Percentiles rank a stretch among this genome's conserved stretches.
Evolutionary conservation across 2,888 invertebrate species (phyloP).

Genomic region (Phytoseiulus persimilis): DNA sequence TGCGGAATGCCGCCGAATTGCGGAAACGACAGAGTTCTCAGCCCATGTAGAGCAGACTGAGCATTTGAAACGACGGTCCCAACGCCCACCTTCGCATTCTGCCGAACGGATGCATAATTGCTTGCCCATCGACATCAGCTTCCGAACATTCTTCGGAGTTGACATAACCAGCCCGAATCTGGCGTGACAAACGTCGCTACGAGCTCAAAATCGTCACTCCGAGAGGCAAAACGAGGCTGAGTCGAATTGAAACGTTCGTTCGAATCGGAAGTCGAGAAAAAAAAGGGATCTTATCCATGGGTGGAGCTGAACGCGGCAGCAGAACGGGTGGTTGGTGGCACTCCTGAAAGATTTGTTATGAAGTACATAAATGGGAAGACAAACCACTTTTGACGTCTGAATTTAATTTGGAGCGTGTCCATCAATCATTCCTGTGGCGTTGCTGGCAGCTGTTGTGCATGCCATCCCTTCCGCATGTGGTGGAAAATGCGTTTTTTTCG

Average conservation of each 20-base stretch:
- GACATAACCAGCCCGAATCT: background rate
- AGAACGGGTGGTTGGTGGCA: no score
- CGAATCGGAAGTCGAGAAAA: no score
- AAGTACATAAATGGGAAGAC: no score
- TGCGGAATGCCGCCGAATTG: background rate
- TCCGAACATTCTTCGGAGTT: background rate
- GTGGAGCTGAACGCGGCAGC: no score
- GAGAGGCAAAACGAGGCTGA: no score
- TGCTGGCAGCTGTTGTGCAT: background rate
- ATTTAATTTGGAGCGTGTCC: no score
- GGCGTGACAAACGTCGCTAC: no score
- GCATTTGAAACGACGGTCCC: background rate
- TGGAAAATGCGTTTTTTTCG: background rate
- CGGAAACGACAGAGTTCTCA: background rate
- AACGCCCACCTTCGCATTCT: background rate
- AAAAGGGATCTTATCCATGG: no score
- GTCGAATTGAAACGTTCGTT: no score
- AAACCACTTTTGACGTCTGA: no score
- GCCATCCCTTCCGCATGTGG: background rate
- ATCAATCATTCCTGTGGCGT: background rate
- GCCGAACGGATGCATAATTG: background rate
- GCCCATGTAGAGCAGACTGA: background rate
- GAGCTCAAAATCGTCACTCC: no score
- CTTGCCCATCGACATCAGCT: background rate
- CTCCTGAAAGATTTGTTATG: no score